Conservation (phyloP, 1,140 invertebrate genomes). For the Sipha flava region DNA sequence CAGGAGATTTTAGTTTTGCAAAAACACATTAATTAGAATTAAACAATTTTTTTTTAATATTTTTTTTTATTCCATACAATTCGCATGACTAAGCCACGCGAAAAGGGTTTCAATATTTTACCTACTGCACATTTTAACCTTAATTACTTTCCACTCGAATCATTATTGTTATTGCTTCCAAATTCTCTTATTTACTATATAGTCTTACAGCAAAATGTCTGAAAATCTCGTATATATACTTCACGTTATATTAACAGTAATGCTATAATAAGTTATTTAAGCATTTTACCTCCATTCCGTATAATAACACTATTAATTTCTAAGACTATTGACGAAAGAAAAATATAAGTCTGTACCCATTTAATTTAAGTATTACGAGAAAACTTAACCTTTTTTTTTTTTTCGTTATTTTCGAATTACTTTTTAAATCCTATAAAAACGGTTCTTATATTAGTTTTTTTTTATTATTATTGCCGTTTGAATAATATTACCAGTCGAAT, state of each 20-base stretch:
- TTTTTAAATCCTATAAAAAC: neutral
- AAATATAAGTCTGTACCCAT: too few species aligned
- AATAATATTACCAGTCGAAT: neutral
- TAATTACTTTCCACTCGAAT: neutral
- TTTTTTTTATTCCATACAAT: too few species aligned
- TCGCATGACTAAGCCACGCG: too few species aligned
- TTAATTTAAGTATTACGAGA: neutral
- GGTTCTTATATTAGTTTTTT: neutral
- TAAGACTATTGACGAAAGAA: neutral
- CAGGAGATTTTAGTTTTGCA: too few species aligned
- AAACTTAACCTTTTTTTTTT: neutral
- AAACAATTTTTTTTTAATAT: too few species aligned
- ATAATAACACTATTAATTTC: neutral
- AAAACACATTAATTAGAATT: too few species aligned
- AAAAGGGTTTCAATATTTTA: neutral
- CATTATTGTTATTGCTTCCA: neutral
- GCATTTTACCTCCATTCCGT: neutral
- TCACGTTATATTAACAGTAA: neutral
- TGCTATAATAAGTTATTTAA: neutral
- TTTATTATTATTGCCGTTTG: neutral
- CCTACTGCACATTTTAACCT: neutral
- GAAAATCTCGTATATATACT: neutral
- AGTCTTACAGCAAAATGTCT: neutral
- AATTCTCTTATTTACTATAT: neutral
- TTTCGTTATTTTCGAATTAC: neutral